Evolutionary conservation across 2,888 invertebrate genomes (phyloP).

Genomic region (Eupithecia vulgata): DNA sequence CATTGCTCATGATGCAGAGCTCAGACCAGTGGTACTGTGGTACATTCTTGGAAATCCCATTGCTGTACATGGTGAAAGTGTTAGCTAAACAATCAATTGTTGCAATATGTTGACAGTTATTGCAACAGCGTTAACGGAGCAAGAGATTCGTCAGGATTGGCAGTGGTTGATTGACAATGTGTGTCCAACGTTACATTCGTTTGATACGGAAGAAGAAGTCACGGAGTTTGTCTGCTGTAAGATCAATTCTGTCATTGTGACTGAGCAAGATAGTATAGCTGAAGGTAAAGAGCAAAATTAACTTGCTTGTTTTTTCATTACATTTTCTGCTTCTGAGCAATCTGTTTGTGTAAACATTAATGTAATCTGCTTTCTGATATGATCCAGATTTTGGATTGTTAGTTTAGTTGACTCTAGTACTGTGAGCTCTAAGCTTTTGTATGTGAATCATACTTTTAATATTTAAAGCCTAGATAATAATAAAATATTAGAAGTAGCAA

Average conservation of each 20-base stretch:
- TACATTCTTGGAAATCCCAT: neutral
- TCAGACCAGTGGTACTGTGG: neutral
- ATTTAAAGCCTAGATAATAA: too few relatives aligned
- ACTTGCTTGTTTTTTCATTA: neutral
- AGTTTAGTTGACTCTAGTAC: too few relatives aligned
- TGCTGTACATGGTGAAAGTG: neutral
- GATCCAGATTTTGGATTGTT: too few relatives aligned
- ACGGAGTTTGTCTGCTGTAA: conserved; percentile 98
- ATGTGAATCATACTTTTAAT: too few relatives aligned
- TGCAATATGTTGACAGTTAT: conserved; percentile 85
- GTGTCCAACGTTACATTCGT: conserved; percentile 92
- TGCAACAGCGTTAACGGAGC: conserved; percentile 92
- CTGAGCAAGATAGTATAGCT: conserved; percentile 85
- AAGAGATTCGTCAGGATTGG: conserved; percentile 96
- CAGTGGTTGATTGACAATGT: conserved; percentile 96
- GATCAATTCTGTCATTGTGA: conserved; percentile 96
- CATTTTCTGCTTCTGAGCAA: neutral
- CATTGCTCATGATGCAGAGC: neutral
- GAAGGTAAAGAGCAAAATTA: conserved; percentile 68
- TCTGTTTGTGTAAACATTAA: neutral
- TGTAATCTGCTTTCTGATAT: too few relatives aligned
- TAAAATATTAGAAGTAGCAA: too few relatives aligned
- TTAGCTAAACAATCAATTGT: neutral
- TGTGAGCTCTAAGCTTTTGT: too few relatives aligned
- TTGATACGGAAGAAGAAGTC: conserved; percentile 96